Conservation (phyloP, 2,888 invertebrate species). For the Brenthis hecate region DNA sequence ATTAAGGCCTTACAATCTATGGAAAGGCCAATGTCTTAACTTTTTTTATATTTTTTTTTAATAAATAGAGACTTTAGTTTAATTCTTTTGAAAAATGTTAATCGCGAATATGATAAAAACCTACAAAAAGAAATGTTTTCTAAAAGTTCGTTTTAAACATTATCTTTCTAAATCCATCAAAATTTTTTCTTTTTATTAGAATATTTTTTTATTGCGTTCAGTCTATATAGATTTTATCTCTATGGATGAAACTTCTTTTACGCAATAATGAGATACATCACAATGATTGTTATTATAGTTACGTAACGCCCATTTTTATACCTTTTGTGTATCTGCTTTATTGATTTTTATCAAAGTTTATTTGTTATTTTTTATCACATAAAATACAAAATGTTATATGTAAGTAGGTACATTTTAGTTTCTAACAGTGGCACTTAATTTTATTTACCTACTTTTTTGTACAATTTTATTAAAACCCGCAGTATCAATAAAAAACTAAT, state of each 20-base stretch:
- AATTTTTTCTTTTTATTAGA: not conserved
- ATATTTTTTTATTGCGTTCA: not conserved
- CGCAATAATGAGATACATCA: conserved; percentile 59
- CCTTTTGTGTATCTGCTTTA: conserved; percentile 54
- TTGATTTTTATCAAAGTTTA: conserved; percentile 46
- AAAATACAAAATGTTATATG: conserved; percentile 1
- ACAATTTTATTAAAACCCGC: too few relatives aligned
- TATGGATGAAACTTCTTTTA: conserved; percentile 50
- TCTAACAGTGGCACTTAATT: too few relatives aligned
- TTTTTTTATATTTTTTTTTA: not conserved
- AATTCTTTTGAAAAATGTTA: not conserved
- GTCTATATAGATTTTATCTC: conserved; percentile 41
- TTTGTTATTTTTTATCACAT: conserved; percentile 27
- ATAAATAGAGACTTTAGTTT: not conserved
- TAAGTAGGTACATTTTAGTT: too few relatives aligned
- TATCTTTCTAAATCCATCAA: too few relatives aligned
- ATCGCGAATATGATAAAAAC: too few relatives aligned
- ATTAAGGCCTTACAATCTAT: not conserved
- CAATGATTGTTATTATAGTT: conserved; percentile 62
- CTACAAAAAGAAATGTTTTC: too few relatives aligned
- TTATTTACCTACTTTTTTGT: too few relatives aligned
- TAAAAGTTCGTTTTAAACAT: too few relatives aligned
- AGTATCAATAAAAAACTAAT: not conserved
- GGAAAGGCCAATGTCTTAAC: not conserved
- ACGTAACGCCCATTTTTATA: conserved; percentile 69